Evolutionary conservation across 2,888 invertebrate genomes (phyloP).

Genomic region (Dasysyrphus albostriatus): DNA sequence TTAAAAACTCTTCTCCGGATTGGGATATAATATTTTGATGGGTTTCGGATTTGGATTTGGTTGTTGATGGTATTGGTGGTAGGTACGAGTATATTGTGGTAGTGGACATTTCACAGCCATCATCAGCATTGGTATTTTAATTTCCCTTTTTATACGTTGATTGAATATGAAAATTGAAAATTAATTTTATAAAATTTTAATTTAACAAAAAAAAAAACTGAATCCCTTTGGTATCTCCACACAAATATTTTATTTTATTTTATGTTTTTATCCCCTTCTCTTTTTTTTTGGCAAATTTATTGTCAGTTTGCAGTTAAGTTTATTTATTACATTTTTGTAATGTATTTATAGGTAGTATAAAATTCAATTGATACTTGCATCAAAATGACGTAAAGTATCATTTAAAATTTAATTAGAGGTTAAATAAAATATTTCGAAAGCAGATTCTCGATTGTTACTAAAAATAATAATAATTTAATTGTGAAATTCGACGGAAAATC

Average conservation of each 20-base stretch:
- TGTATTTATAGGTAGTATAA: background rate
- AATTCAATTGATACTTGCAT: constrained; percentile 43
- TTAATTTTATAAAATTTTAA: constrained; percentile 50
- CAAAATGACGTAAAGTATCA: constrained; percentile 42
- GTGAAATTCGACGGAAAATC: constrained; percentile 9
- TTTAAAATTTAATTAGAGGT: constrained; percentile 26
- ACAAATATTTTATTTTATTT: constrained; percentile 31
- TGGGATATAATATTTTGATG: constrained; percentile 61
- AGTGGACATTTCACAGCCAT: constrained; percentile 43
- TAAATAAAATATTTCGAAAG: constrained; percentile 48
- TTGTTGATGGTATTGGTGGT: constrained; percentile 28
- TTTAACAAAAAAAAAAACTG: constrained; percentile 24
- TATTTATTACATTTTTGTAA: constrained; percentile 25
- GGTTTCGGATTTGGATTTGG: constrained; percentile 73
- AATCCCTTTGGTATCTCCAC: background rate
- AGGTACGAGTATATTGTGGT: background rate
- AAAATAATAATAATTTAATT: constrained; percentile 17
- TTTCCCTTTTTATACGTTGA: constrained; percentile 75
- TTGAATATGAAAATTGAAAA: constrained; percentile 72
- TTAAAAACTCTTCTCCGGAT: constrained; percentile 54
- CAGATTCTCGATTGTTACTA: constrained; percentile 16
- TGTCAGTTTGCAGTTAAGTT: constrained; percentile 40
- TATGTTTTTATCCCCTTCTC: background rate
- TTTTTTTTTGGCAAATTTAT: constrained; percentile 39
- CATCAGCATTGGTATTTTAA: constrained; percentile 66